Evolutionary conservation across 2,888 invertebrate genomes (phyloP), one percentile per base, ranked within the genome.

Genomic region (Amiota minor): DNA sequence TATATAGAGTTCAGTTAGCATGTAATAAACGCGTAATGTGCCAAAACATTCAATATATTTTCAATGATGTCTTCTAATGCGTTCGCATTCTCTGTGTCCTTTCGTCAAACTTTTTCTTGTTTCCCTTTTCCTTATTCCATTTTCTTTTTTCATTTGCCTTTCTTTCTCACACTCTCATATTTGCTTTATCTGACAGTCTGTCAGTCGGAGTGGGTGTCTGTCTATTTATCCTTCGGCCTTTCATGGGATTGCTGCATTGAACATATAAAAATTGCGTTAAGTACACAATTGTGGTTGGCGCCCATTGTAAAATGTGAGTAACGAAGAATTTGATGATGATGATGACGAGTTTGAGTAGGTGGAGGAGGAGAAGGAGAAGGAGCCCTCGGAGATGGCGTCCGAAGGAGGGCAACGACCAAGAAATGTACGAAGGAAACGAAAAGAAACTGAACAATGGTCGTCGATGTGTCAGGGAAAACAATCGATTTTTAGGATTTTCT

Each of bases 401-500:
- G 9, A n/a, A n/a, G 16, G 14, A 53, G 16, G 14, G 9, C 14
- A 16, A 16, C 53, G 53, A 53, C 14, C 12, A 53, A n/a, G 14
- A 16, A 53, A n/a, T n/a, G 53, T 16, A 53, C n/a, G 53, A n/a
- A 53, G 1, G 53, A 10, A 53, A 14, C 1, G 16, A 53, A 6
- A 9, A 9, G n/a, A 6, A 14, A 59, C 16, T 18, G 20, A 59
- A 59, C 59, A 59, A 59, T 59, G 20, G 18, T 18, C 16, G 20
- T 59, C n/a, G 16, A 53, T 16, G n/a, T 16, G 12, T 18, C 20
- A 59, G 11, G 9, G 12, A 62, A 74, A 77, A 74, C 78, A 77
- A 84, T 84, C 84, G 82, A 82, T 82, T 84, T 82, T 84, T 69
- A 46, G 76, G 55, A 68, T 68, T 68, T 59, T 68, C 50, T 68